phyloP scores from a whole-genome alignment of 2,113 vertebrate genomes.

The Ceyx melanurus region DNA sequence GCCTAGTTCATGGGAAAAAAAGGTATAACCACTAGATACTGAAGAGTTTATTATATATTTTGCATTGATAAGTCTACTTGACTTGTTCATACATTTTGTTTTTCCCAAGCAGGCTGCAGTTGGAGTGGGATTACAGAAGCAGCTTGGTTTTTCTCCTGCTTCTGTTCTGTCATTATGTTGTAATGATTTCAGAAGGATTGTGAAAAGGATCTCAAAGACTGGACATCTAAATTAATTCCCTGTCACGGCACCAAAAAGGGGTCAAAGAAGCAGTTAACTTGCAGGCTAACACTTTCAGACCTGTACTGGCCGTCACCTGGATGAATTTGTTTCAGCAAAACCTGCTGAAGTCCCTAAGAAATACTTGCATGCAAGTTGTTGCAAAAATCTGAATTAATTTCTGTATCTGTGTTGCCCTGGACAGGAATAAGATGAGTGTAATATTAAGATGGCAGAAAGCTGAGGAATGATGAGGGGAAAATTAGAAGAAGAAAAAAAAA shows the following conservation, averaged over 20 bases:
- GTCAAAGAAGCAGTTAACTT: conserved; percentile 10
- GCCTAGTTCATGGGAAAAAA: background rate
- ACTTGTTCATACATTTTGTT: background rate
- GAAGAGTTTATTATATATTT: background rate
- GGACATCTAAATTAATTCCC: conserved; percentile 31
- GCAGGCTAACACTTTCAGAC: background rate
- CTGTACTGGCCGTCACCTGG: background rate
- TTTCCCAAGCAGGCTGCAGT: background rate
- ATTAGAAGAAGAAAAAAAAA: background rate
- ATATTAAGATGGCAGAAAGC: background rate
- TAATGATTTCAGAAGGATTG: conserved; percentile 27
- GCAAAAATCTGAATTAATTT: background rate
- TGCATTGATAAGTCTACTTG: background rate
- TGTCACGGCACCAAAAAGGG: background rate
- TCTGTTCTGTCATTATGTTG: conserved; percentile 4
- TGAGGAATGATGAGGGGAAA: background rate
- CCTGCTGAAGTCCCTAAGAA: background rate
- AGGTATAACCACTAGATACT: background rate
- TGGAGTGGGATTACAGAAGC: background rate
- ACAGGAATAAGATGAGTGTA: background rate
- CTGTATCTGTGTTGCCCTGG: background rate
- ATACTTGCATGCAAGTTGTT: background rate
- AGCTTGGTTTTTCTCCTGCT: background rate
- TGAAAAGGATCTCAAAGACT: background rate
- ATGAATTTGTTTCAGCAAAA: conserved; percentile 10